Evolutionary conservation across 2,888 invertebrate species (phyloP).

Genomic region (Beris morrisii): DNA sequence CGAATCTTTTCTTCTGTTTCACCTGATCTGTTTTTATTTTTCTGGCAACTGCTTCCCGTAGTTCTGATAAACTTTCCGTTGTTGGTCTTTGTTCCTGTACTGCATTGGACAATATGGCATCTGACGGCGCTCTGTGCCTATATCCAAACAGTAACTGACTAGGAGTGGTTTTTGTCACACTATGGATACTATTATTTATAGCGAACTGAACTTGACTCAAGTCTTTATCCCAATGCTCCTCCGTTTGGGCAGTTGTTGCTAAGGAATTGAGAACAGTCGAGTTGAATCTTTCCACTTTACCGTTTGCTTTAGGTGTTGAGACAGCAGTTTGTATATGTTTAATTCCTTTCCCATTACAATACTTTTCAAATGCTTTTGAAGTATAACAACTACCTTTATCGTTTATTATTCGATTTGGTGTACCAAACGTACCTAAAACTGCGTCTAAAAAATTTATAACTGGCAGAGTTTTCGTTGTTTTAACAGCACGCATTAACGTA

Average conservation of each 20-base stretch:
- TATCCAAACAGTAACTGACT: conserved; percentile 38
- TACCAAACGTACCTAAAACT: not conserved
- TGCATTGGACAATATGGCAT: not conserved
- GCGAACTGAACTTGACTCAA: too few relatives aligned
- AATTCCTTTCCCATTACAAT: not conserved
- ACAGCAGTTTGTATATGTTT: not conserved
- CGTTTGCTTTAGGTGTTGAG: not conserved
- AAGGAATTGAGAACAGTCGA: conserved; percentile 40
- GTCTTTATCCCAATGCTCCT: conserved; percentile 41
- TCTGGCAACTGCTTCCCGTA: conserved; percentile 17
- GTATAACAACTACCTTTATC: not conserved
- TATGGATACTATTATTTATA: too few relatives aligned
- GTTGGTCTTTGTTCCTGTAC: conserved; percentile 20
- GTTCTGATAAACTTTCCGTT: conserved; percentile 10
- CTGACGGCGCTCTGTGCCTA: conserved; percentile 28
- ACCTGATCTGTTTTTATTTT: conserved; percentile 5
- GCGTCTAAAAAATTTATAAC: not conserved
- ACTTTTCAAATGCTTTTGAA: not conserved
- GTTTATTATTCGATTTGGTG: not conserved
- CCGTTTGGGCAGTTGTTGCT: conserved; percentile 38
- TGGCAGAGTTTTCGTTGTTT: too few relatives aligned
- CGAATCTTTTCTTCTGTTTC: not conserved
- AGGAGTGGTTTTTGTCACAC: conserved; percentile 39
- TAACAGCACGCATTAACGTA: too few relatives aligned
- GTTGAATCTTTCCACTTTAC: conserved; percentile 38